These are phyloP conservation scores for Cervus canadensis DNA, from an alignment of 2,113 vertebrate species.

Conservation along the genomic window DNA sequence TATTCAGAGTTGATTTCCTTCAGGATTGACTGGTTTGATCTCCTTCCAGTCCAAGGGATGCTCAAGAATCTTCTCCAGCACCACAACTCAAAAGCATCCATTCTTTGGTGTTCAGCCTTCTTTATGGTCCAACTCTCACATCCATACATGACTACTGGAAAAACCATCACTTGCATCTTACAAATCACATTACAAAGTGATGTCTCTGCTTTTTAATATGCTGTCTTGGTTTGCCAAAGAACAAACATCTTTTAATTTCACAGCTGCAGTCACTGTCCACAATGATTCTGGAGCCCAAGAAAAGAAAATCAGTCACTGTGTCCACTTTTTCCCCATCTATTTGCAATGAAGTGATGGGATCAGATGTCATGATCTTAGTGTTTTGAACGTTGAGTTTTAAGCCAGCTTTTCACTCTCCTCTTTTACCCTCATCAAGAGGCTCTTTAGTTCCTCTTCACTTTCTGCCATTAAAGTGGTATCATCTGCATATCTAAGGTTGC, in stretches of 20 bases:
- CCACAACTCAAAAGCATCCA: background rate
- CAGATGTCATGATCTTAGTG: background rate
- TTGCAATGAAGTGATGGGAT: background rate
- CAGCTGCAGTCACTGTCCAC: background rate
- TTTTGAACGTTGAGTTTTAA: background rate
- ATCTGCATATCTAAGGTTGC: background rate
- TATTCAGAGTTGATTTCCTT: background rate
- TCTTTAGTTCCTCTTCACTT: background rate
- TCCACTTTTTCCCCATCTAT: background rate
- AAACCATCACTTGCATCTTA: background rate
- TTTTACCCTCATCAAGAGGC: background rate
- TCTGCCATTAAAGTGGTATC: background rate
- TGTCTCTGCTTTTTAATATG: background rate
- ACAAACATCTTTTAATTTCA: background rate
- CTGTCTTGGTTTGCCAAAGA: background rate
- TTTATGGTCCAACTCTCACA: background rate
- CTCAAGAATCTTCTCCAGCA: background rate
- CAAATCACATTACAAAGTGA: background rate
- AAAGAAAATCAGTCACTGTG: background rate
- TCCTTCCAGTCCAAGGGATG: background rate
- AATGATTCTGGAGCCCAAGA: background rate
- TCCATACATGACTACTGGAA: background rate
- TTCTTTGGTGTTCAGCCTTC: background rate
- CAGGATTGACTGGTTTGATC: background rate
- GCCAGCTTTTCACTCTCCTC: background rate